Percentiles rank a stretch among this genome's conserved stretches.
These are phyloP conservation scores for pig (Sus scrofa) DNA, from an alignment of 2,113 vertebrate species.

Conservation along the genomic window T2T-Sscrofa CM000812.6:8557001-8557500, in stretches of 20 bases:
- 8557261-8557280: background rate
- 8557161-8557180: rapidly evolving
- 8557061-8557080: background rate
- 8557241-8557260: background rate
- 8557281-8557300: background rate
- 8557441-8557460: background rate
- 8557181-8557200: rapidly evolving
- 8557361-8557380: background rate
- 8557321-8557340: background rate
- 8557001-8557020: background rate
- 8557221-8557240: rapidly evolving
- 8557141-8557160: rapidly evolving
- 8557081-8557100: background rate
- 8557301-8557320: background rate
- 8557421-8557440: background rate
- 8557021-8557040: background rate
- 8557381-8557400: background rate
- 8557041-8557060: background rate
- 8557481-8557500: too few species aligned
- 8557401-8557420: background rate
- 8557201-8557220: background rate
- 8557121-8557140: background rate
- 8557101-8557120: rapidly evolving
- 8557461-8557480: too few species aligned
- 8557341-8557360: background rate